These are phyloP conservation scores for Dromaius novaehollandiae DNA, from an alignment of 2,113 vertebrate genomes.

Conservation along the genomic window DNA sequence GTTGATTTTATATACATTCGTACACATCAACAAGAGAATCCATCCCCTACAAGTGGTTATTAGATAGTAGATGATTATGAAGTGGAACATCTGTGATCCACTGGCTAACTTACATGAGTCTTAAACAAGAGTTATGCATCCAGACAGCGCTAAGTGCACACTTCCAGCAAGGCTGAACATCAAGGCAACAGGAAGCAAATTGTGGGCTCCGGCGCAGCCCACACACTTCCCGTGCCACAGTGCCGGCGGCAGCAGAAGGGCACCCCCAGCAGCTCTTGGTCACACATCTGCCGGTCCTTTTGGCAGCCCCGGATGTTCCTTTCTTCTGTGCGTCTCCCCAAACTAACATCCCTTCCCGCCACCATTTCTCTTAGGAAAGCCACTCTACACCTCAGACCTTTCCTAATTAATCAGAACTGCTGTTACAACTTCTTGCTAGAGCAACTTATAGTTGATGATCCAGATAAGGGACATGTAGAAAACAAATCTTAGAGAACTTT, in stretches of 20 bases:
- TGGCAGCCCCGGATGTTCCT: rapidly evolving
- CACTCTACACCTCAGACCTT: rapidly evolving
- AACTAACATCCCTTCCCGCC: rapidly evolving
- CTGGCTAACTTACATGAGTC: not conserved
- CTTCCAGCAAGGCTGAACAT: rapidly evolving
- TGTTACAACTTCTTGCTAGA: not conserved
- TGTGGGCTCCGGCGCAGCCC: too few relatives aligned
- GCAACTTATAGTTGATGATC: not conserved
- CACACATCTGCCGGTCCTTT: too few relatives aligned
- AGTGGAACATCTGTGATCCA: not conserved
- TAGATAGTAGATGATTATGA: not conserved
- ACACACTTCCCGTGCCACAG: rapidly evolving
- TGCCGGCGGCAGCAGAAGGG: rapidly evolving
- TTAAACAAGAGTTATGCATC: not conserved
- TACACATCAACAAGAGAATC: not conserved
- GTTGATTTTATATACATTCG: not conserved
- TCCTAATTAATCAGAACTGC: too few relatives aligned
- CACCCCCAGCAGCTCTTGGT: rapidly evolving
- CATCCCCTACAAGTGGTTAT: not conserved
- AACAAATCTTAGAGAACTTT: not conserved
- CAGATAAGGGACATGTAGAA: not conserved
- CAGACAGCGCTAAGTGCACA: not conserved
- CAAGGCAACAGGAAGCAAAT: rapidly evolving
- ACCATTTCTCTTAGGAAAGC: not conserved
- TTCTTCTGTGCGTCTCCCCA: rapidly evolving